These are phyloP conservation scores for Epistrophella euchroma DNA, from an alignment of 2,888 invertebrate genomes.

Conservation along the genomic window DNA sequence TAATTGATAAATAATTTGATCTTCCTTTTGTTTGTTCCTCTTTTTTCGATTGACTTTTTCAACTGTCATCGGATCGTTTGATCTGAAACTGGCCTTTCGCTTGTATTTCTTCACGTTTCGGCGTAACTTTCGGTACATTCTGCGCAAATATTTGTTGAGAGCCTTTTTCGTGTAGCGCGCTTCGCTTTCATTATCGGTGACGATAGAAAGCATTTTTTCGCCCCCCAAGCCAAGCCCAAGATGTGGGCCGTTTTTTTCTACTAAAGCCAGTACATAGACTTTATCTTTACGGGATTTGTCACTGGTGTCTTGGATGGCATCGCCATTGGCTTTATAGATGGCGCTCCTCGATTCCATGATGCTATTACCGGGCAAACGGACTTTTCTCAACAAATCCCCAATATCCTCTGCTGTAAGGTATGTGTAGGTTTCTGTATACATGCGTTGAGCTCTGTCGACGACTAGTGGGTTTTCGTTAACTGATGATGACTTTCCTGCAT, in stretches of 20 bases:
- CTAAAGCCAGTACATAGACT: slow-evolving; percentile 50
- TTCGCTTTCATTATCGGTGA: slow-evolving; percentile 39
- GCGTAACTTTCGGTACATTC: slow-evolving; percentile 60
- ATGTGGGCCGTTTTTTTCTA: slow-evolving; percentile 32
- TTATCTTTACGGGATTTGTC: slow-evolving; percentile 21
- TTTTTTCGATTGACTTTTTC: slow-evolving; percentile 44
- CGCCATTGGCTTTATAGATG: neutral
- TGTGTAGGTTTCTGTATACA: slow-evolving; percentile 43
- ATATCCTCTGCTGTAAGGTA: slow-evolving; percentile 46
- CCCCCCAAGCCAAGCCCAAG: slow-evolving; percentile 24
- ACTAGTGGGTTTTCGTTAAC: slow-evolving; percentile 12
- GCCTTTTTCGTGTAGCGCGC: slow-evolving; percentile 39
- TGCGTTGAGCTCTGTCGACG: slow-evolving; percentile 22
- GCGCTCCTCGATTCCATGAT: slow-evolving; percentile 47
- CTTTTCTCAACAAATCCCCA: slow-evolving; percentile 44
- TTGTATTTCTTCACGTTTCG: slow-evolving; percentile 52
- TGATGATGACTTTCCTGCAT: slow-evolving; percentile 29
- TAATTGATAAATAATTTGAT: slow-evolving; percentile 40
- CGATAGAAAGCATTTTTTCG: slow-evolving; percentile 35
- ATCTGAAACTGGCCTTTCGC: slow-evolving; percentile 50
- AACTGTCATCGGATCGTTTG: slow-evolving; percentile 55
- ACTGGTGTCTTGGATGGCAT: neutral
- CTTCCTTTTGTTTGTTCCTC: slow-evolving; percentile 34
- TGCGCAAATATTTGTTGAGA: slow-evolving; percentile 58
- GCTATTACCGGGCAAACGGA: slow-evolving; percentile 36